Percentiles rank a stretch among this genome's conserved stretches.
Evolutionary conservation across 2,888 invertebrate species (phyloP).

Genomic region (Liodrosophila aerea): DNA sequence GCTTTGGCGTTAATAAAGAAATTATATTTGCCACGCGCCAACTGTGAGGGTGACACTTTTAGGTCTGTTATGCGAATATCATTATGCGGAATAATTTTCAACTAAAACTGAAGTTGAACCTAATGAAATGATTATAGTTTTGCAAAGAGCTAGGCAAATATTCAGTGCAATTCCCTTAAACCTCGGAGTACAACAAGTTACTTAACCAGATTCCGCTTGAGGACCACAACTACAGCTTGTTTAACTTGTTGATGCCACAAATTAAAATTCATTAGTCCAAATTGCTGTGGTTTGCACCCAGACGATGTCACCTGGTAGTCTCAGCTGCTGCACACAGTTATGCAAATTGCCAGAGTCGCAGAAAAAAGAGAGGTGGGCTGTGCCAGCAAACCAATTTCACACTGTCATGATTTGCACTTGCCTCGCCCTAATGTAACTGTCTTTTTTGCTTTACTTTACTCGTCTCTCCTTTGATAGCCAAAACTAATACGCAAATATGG

Average conservation of each 20-base stretch:
- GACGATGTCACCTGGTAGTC: constrained; percentile 18
- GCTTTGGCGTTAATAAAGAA: constrained; percentile 46
- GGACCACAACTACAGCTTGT: constrained; percentile 24
- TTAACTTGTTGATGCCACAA: constrained; percentile 70
- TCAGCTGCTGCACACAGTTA: constrained; percentile 49
- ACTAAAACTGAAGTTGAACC: no score
- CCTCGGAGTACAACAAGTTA: not conserved
- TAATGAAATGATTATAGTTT: no score
- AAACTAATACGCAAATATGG: constrained; percentile 86
- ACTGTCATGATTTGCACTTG: constrained; percentile 61
- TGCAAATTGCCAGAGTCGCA: constrained; percentile 55
- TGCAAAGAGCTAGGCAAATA: not conserved
- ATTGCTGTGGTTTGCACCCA: constrained; percentile 58
- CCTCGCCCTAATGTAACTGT: constrained; percentile 38
- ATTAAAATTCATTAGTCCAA: constrained; percentile 69
- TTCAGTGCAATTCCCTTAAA: no score
- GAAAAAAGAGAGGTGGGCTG: constrained; percentile 17
- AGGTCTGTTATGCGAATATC: constrained; percentile 4
- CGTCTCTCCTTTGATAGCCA: constrained; percentile 79
- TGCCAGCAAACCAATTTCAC: constrained; percentile 66
- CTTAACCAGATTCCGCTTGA: not conserved
- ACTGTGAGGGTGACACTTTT: not conserved
- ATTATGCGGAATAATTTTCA: not conserved
- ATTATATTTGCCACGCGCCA: constrained; percentile 28
- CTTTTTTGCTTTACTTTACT: not conserved